Evolutionary conservation across 2,113 vertebrate species (phyloP), one percentile per base, ranked within the genome.

Genomic region (Oreochromis spilurus): DNA sequence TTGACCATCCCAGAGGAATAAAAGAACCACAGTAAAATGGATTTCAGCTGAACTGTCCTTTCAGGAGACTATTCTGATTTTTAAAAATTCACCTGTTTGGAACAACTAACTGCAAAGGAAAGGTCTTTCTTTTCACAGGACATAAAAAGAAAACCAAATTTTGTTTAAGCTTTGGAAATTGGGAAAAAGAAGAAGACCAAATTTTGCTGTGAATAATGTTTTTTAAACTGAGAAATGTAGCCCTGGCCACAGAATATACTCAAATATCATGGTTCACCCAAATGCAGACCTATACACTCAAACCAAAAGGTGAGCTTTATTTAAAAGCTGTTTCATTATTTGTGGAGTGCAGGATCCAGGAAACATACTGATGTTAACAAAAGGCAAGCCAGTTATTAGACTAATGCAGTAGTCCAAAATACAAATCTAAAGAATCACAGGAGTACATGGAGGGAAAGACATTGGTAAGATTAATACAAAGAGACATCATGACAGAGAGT

Each of bases 401-500:
- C 31, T 62, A 19, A 62, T 7, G 31, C 17, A 36, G 29, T 0
- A 62, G 58, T 75, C 21, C 24, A 48, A 72, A 45, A 29, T 29
- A 24, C 14, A 75, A 75, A 48, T 75, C 21, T 7, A 17, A 48
- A 75, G 40, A 75, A 29, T 26, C 21, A 48, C 21, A 48, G 67
- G 40, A 72, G 21, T 29, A 45, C 40, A 72, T 16, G 13, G 67
- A 75, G 9, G 14, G 2, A 45, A 72, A 72, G 7, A 72, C 50
- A 5, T 5, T 6, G 52, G 9, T 9, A 54, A 54, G 52, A 54
- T 54, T 54, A 21, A 21, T 8, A 17, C 12, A 70, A 40, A 70
- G 36, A 24, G n/a, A 65, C 60, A 0, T 38, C 34, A 0, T 70
- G 62, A 1, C 65, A 43, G 67, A 75, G 67, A 75, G 9, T 17